Evolutionary conservation across 2,888 invertebrate species (phyloP), one percentile per base, ranked within the genome.

Genomic region (Nemapogon koenigi): DNA sequence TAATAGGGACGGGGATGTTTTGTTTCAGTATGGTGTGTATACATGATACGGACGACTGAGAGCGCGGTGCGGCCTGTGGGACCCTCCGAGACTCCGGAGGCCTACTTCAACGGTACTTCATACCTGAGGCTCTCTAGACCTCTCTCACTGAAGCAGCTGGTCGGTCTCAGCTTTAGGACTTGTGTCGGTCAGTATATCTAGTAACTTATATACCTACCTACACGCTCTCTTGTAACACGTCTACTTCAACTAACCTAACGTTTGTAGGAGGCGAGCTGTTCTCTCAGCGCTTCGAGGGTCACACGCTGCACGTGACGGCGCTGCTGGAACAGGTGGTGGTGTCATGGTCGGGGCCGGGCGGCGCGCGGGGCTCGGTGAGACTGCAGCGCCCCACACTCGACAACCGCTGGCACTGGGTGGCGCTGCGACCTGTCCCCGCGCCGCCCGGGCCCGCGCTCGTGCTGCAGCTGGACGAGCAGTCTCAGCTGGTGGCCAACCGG

Each of bases 41-140:
- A 48, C 11, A 11, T 19, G 35, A 43, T 50, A n/a, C 49, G 48
- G 36, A 17, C 18, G 22, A 11, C 49, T 45, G 28, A 49, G 43
- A 39, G 65, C 59, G 41, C 30, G 10, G 63, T 56, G 19, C 59
- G 53, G 11, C 75, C 76, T 18, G 61, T 66, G 40, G 83, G 83
- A 11, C 82, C 83, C 40, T 83, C 84, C 37, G 83, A 83, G 49
- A 79, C 85, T 39, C 85, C 89, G 39, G 92, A 92, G 70, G 91
- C 90, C 31, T 92, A 89, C 66, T 91, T 92, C 71, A 90, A 92
- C 71, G 89, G 90, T 49, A 87, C 88, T 52, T 85, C 90, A 14
- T 90, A 87, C 62, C 81, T 91, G 47, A 83, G 87, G 56, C 81
- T 92, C 47, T 70, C 83, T 46, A 83, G 85, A 43, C 88, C 89